Percentiles rank a stretch among this genome's conserved stretches.
Evolutionary conservation across 2,888 invertebrate species (phyloP).

Genomic region (Coenonympha arcania): DNA sequence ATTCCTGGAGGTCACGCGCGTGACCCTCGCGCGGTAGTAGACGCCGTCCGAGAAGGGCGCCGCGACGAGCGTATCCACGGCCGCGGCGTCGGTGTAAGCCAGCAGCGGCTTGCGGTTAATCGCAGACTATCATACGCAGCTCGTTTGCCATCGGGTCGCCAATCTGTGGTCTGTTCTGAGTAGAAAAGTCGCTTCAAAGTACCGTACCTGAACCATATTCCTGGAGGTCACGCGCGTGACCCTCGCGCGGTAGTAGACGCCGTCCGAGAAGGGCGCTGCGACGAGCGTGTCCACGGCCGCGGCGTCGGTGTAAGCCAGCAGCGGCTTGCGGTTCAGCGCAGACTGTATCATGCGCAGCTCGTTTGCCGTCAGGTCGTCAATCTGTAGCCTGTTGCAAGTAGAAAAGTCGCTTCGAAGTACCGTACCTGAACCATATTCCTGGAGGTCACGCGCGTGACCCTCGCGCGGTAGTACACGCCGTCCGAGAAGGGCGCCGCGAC

Average conservation of each 20-base stretch:
- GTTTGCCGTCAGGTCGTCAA: no score
- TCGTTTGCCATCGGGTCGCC: no score
- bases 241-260: slow-evolving; percentile 69
- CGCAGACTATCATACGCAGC: no score
- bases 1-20: slow-evolving; percentile 43
- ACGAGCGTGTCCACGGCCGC: slow-evolving; percentile 36
- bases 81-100: slow-evolving; percentile 17
- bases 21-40: slow-evolving; percentile 70
- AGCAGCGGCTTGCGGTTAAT: no score
- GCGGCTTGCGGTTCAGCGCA: slow-evolving; percentile 34
- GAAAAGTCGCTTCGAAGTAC: no score
- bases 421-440: slow-evolving; percentile 52
- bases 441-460: slow-evolving; percentile 53
- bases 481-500: slow-evolving; percentile 74
- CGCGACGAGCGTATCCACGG: slow-evolving; percentile 47
- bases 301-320: slow-evolving; percentile 36
- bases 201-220: slow-evolving; percentile 52
- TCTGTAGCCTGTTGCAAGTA: no score
- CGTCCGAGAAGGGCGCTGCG: slow-evolving; percentile 73
- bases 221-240: slow-evolving; percentile 52
- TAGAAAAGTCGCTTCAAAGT: no score
- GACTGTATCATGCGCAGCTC: slow-evolving; percentile 36
- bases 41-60: slow-evolving; percentile 66
- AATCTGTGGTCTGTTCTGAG: no score
- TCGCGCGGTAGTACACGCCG: slow-evolving; percentile 67